phyloP scores from a whole-genome alignment of 2,888 invertebrate species.

The Xestia ashworthii region DNA sequence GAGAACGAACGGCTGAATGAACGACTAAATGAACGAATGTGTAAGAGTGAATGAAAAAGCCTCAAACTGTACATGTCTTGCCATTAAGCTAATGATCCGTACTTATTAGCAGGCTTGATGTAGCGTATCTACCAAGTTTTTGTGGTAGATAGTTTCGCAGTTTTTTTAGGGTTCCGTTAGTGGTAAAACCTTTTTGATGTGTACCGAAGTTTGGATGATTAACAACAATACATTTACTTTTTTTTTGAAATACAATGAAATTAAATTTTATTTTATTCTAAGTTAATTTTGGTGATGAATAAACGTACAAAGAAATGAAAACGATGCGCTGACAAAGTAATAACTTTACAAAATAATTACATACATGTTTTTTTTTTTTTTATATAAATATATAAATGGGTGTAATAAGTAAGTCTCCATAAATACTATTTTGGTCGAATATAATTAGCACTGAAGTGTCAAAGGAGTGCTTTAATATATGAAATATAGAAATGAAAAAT shows the following conservation, averaged over 20 bases:
- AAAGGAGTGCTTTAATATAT: too few relatives aligned
- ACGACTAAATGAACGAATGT: slow-evolving; percentile 53
- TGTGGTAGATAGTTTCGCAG: slow-evolving; percentile 45
- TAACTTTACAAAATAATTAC: not conserved
- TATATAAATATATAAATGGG: too few relatives aligned
- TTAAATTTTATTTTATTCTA: not conserved
- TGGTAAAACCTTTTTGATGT: not conserved
- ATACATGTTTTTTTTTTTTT: too few relatives aligned
- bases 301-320: not conserved
- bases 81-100: slow-evolving; percentile 73
- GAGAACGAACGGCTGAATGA: slow-evolving; percentile 54
- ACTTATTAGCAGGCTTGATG: slow-evolving; percentile 68
- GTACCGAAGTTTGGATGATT: not conserved
- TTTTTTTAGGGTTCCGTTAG: slow-evolving; percentile 44
- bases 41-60: slow-evolving; percentile 57
- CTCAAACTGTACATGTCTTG: slow-evolving; percentile 62
- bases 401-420: too few relatives aligned
- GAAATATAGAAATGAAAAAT: not conserved
- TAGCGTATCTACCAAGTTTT: slow-evolving; percentile 62
- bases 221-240: not conserved
- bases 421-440: too few relatives aligned
- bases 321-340: not conserved
- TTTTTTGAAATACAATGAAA: too few relatives aligned
- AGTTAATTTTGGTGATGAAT: not conserved
- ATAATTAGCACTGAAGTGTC: too few relatives aligned